Evolutionary conservation across 2,888 invertebrate species (phyloP).

Genomic region (Rhabditophanes sp.): DNA sequence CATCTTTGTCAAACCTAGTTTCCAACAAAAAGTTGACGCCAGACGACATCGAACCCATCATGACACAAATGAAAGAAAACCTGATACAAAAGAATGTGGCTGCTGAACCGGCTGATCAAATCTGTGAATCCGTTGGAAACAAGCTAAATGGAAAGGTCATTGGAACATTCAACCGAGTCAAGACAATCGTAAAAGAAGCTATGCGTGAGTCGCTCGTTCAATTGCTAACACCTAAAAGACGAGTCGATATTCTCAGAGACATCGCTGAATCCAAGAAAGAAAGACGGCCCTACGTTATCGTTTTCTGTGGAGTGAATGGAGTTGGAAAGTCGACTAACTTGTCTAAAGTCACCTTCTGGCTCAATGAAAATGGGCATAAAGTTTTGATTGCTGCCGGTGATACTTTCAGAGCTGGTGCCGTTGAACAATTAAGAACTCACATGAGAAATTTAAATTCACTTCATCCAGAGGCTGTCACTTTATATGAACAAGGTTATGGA

Average conservation of each 20-base stretch:
- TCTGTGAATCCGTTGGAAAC: slow-evolving; percentile 47
- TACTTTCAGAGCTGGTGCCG: slow-evolving; percentile 89
- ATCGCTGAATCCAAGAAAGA: slow-evolving; percentile 70
- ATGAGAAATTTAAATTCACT: slow-evolving; percentile 37
- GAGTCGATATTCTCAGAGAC: slow-evolving; percentile 87
- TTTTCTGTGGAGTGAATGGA: slow-evolving; percentile 96
- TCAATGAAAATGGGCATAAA: slow-evolving; percentile 84
- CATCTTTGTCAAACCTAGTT: slow-evolving; percentile 61
- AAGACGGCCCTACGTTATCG: slow-evolving; percentile 76
- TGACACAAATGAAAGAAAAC: slow-evolving; percentile 86
- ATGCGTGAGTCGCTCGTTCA: slow-evolving; percentile 74
- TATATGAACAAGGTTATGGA: slow-evolving; percentile 95
- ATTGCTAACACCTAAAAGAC: slow-evolving; percentile 78
- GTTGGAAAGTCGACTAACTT: slow-evolving; percentile 97
- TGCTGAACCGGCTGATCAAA: slow-evolving; percentile 74
- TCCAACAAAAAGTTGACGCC: slow-evolving; percentile 61
- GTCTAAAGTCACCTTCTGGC: slow-evolving; percentile 91
- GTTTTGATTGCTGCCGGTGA: slow-evolving; percentile 97
- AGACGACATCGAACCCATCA: slow-evolving; percentile 64
- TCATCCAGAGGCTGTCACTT: slow-evolving; percentile 53
- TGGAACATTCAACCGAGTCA: slow-evolving; percentile 81
- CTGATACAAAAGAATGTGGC: slow-evolving; percentile 94
- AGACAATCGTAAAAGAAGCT: slow-evolving; percentile 68
- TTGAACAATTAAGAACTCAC: slow-evolving; percentile 91
- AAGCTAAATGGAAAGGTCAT: slow-evolving; percentile 48